Evolutionary conservation across 2,888 invertebrate genomes (phyloP), one percentile per base, ranked within the genome.

Genomic region (Apotomis turbidana): DNA sequence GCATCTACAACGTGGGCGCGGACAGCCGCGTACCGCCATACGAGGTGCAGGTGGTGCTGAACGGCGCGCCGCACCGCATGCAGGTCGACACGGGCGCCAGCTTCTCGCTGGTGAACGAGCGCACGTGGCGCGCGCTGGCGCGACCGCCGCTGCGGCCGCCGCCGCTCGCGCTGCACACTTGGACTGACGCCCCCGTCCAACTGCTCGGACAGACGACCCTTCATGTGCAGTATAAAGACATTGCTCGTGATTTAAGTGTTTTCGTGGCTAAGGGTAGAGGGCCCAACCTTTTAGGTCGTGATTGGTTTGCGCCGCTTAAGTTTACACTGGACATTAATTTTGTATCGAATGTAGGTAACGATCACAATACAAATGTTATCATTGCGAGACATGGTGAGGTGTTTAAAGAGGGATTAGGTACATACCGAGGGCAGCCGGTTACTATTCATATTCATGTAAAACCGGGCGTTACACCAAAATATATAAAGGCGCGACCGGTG

Each of bases 381-480:
- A 62, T 71, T 6, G 8, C 70, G 3, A 70, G 61, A 44, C 63
- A 78, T 60, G 57, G 52, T 1, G 75, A 78, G 1, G 71, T 79
- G 3, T 80, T 80, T 71, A 73, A 72, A 46, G 77, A 76, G 9
- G 71, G 62, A 6, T 69, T 78, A 13, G 78, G 77, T 38, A 77
- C 76, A 54, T 74, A 76, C 58, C 74, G 55, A 9, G 78, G 79
- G 9, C 74, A 74, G 5, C 76, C 77, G 27, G 77, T 76, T 4
- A 68, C 61, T 46, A n/a, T n/a, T n/a, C n/a, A n/a, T n/a, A 73
- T 80, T 58, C 77, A 81, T 44, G 63, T 78, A 38, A 79, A 78
- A 70, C 74, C 74, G 38, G 76, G 68, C 10, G 77, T 76, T 5
- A 75, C 72, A 38, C 79, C 81, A 6, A 79, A 73, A 41, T 81